Evolutionary conservation across 2,113 vertebrate species (phyloP).

Genomic region (Corvus hawaiiensis): DNA sequence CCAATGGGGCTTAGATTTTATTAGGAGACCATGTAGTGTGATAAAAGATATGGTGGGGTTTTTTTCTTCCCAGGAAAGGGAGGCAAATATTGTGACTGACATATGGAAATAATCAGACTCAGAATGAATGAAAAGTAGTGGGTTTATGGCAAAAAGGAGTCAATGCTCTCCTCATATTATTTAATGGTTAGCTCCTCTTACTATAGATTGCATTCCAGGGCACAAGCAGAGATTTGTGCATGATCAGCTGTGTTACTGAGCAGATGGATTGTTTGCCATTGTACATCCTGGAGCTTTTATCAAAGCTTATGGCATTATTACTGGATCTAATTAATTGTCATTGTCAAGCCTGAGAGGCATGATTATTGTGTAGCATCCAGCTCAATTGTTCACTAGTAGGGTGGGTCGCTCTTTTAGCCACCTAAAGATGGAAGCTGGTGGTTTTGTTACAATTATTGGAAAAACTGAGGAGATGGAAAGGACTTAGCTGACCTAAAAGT

Average conservation of each 20-base stretch:
- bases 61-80: background rate
- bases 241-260: background rate
- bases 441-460: background rate
- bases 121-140: background rate
- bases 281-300: background rate
- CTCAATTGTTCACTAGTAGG: background rate
- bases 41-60: fast-evolving
- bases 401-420: background rate
- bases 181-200: background rate
- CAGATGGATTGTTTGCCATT: background rate
- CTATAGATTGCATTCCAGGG: fast-evolving
- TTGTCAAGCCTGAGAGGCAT: background rate
- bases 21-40: background rate
- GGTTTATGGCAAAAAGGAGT: background rate
- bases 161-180: background rate
- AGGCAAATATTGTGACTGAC: background rate
- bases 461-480: background rate
- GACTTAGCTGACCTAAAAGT: background rate
- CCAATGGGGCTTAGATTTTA: background rate
- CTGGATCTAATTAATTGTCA: background rate
- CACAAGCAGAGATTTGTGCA: background rate
- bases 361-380: background rate
- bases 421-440: background rate
- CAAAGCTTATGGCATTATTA: background rate
- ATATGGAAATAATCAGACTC: background rate